Conservation (phyloP, 2,113 vertebrate species). For the Rhabdomys dilectus region DNA sequence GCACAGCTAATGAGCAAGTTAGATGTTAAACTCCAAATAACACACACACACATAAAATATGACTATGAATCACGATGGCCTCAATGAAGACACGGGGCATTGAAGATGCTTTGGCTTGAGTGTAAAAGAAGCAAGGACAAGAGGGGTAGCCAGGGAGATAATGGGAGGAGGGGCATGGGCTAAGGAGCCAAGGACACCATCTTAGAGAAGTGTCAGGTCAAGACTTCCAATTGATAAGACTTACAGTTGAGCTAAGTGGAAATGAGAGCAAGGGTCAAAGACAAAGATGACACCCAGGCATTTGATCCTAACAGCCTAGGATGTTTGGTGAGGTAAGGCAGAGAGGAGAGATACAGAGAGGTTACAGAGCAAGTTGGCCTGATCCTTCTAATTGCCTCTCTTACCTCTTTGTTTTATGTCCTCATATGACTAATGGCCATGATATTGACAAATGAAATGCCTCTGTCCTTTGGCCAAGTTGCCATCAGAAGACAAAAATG, state of each 20-base stretch:
- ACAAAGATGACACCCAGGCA: background rate
- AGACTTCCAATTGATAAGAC: background rate
- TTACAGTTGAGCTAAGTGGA: background rate
- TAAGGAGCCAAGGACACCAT: too few species aligned
- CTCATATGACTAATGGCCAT: background rate
- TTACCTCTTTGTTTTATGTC: background rate
- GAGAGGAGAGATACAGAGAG: background rate
- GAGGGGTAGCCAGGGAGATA: accelerated
- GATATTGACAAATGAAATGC: background rate
- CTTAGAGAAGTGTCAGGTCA: background rate
- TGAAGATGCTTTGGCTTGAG: background rate
- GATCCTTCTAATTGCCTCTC: background rate
- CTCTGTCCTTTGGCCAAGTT: background rate
- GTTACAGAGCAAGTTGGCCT: background rate
- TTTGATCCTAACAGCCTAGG: background rate
- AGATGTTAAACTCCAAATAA: background rate
- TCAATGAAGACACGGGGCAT: background rate
- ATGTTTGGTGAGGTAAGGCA: background rate
- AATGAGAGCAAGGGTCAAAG: background rate
- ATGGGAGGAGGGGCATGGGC: background rate
- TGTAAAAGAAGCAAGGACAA: background rate
- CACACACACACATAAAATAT: background rate
- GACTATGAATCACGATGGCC: background rate
- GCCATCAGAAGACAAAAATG: background rate
- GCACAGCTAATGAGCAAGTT: background rate